Conservation (phyloP, 1,140 invertebrate genomes). For the Drosophila neocordata region DNA sequence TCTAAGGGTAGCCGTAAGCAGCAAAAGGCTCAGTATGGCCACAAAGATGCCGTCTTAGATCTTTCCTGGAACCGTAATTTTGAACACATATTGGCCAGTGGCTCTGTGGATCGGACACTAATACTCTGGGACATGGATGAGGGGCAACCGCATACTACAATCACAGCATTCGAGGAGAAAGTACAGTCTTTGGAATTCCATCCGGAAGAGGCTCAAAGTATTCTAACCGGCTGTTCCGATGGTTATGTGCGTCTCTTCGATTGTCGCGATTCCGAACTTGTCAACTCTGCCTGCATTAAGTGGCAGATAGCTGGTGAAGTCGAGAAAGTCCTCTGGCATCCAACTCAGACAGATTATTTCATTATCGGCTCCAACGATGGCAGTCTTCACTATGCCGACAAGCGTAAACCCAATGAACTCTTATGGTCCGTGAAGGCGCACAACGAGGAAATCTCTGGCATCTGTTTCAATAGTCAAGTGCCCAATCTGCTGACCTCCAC, state of each 20-base stretch:
- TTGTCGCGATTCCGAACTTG: slow-evolving; percentile 87
- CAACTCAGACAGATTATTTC: slow-evolving; percentile 71
- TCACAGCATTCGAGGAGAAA: slow-evolving; percentile 91
- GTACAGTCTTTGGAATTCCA: slow-evolving; percentile 95
- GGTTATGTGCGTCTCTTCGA: slow-evolving; percentile 90
- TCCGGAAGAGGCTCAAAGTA: slow-evolving; percentile 90
- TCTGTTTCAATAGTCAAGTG: slow-evolving; percentile 75
- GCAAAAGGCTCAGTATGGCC: slow-evolving; percentile 87
- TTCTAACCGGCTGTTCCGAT: slow-evolving; percentile 90
- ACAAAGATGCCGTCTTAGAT: slow-evolving; percentile 95
- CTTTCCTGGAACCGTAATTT: slow-evolving; percentile 94
- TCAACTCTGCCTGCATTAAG: slow-evolving; percentile 84
- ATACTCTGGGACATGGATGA: slow-evolving; percentile 97
- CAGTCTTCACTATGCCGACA: slow-evolving; percentile 91
- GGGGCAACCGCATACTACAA: slow-evolving; percentile 88
- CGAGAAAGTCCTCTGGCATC: slow-evolving; percentile 94
- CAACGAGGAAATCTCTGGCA: slow-evolving; percentile 90
- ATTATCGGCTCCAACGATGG: slow-evolving; percentile 92
- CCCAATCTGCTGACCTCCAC: slow-evolving; percentile 71
- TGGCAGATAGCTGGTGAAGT: slow-evolving; percentile 92
- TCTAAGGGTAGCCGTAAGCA: slow-evolving; percentile 90
- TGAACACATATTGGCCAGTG: slow-evolving; percentile 94
- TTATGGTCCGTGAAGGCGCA: slow-evolving; percentile 92
- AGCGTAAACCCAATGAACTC: slow-evolving; percentile 86
- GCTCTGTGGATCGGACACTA: slow-evolving; percentile 93